Percentiles rank a stretch among this genome's conserved stretches.
Conservation (phyloP, 2,113 vertebrate genomes). For the Opisthocomus hoazin region DNA sequence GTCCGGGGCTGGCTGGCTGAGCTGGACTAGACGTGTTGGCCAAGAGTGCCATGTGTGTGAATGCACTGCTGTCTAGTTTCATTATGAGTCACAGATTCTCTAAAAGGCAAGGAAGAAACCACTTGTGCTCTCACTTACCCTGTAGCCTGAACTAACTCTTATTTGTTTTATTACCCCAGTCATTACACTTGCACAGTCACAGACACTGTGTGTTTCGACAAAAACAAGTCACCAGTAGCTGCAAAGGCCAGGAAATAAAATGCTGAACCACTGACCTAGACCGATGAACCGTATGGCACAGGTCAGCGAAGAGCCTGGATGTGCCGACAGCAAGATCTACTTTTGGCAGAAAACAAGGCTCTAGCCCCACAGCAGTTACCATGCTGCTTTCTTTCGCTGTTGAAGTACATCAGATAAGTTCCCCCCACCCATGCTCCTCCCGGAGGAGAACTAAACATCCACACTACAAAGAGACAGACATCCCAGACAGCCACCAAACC, state of each 20-base stretch:
- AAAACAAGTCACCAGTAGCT: background rate
- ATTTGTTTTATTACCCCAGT: background rate
- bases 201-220: background rate
- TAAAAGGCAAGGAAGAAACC: background rate
- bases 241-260: background rate
- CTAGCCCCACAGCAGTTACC: background rate
- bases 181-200: background rate
- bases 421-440: background rate
- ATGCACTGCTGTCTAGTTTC: conserved; percentile 25
- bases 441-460: background rate
- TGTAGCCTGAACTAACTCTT: background rate
- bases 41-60: background rate
- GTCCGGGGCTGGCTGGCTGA: background rate
- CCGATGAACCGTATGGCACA: fast-evolving
- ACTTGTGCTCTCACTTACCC: background rate
- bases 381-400: background rate
- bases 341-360: background rate
- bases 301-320: background rate
- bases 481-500: background rate
- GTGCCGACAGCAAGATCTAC: background rate
- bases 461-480: background rate
- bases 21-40: background rate
- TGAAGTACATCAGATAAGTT: background rate
- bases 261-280: background rate
- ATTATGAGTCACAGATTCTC: background rate